Evolutionary conservation across 2,113 vertebrate species (phyloP), one percentile per base, ranked within the genome.

Genomic region (Strix uralensis): DNA sequence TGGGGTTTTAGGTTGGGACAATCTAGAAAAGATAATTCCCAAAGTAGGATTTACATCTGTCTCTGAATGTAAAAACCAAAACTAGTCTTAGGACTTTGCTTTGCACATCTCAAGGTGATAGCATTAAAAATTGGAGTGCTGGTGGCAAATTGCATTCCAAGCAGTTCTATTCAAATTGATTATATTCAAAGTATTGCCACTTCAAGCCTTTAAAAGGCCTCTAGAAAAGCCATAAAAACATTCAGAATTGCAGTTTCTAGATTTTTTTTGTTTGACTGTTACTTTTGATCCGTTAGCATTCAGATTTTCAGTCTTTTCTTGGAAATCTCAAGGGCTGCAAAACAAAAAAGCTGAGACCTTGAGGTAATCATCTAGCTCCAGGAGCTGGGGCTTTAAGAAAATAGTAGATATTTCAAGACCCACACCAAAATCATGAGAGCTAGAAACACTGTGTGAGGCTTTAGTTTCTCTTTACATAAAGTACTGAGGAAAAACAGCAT

Each of bases 391-490:
- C 38, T 95, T 87, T 80, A 93, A 72, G 42, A 91, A 97, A 96
- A 93, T 57, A 90, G 25, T 18, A 85, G 57, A 59, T 74, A 88
- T 30, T 78, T 44, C 61, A 79, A 90, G 58, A 89, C 32, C 22
- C 29, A 38, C 49, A 75, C 42, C 62, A 82, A 88, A 86, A 90
- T 71, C 18, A 30, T n/a, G 40, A 81, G 59, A 94, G 27, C 7
- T 94, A 70, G 46, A 71, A 97, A 85, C 3, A 0, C 52, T 67
- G 80, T 92, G 79, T 91, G 94, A 91, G 83, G 77, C 61, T 94
- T 94, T 78, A 65, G 90, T 94, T 94, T 95, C 86, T 75, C 69
- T 94, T 94, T 85, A 86, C 49, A 62, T 57, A 40, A 78, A 85
- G 49, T 38, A 75, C 5, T 29, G 40, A 90, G 57, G 70, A 90